Base-by-base conservation (phyloP, 37 sponge, comb jelly and placozoan species). In the Axinella damicornis region DNA sequence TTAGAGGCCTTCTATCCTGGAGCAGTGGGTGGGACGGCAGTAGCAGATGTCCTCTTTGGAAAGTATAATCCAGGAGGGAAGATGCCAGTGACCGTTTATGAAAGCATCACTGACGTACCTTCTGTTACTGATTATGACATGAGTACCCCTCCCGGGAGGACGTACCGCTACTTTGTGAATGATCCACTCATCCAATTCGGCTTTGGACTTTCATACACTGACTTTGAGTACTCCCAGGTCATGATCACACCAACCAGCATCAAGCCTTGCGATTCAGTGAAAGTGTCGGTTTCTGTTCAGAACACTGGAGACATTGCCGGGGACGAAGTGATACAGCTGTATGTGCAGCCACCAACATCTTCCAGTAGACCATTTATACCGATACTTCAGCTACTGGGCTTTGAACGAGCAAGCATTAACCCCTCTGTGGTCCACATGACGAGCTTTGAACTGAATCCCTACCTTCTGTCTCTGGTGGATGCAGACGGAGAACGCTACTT, bases 1-100 rank as follows among this genome's bases (percentile, higher is more conserved):
- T 53, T 92, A 32, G 92, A 92, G 54, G 92, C 88, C 38, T 92
- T 87, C 79, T 92, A 92, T 62, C 88, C 88, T 31, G 92, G 92
- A 39, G 83, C 88, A 34, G 38, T 81, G 30, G 92, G 92, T 2
- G 92, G 89, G 2, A 58, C 41, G 4, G 92, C 92, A 22, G 88
- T 92, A 57, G 88, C 92, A 6, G 78, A 82, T 72, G 88, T 86
- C 19, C 70, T 91, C 35, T 80, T 86, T 57, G 91, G 91, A 30
- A 57, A 66, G 15, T 82, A 82, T 37, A 87, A 87, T 40, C 92
- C 92, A 28, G 78, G 78, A 19, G 92, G 92, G 5, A 58, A 71
- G 63, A 74, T 91, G 78, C 92, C 92, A 14, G 68, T 78, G 57
- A 87, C 87, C 0, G 40, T 76, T 0, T 81, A 60, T 68, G 41